Conservation (phyloP, 2,113 vertebrate species). For the Drymodes brunneopygia region DNA sequence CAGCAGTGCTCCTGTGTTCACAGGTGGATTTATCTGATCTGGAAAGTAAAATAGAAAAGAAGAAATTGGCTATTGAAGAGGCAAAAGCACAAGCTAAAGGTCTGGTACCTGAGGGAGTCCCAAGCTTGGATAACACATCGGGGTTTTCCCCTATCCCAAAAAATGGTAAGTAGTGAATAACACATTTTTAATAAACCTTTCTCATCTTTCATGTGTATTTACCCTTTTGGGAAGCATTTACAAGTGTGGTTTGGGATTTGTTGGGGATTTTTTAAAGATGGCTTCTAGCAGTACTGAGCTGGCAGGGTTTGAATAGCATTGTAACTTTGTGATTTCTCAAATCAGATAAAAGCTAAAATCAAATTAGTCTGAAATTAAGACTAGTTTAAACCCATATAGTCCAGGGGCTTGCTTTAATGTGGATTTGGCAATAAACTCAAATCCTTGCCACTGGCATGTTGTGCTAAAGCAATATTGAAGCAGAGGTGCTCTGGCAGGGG, state of each 20-base stretch:
- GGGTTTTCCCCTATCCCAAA: constrained; percentile 81
- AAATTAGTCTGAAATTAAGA: neutral
- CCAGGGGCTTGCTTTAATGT: neutral
- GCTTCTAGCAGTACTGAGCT: neutral
- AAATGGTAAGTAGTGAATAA: constrained; percentile 57
- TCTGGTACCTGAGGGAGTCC: constrained; percentile 57
- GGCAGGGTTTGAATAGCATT: neutral
- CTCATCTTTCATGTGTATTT: neutral
- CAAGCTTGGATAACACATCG: constrained; percentile 53
- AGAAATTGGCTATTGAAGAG: constrained; percentile 73
- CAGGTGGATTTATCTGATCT: constrained; percentile 75
- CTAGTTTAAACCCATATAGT: neutral
- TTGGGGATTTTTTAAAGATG: neutral
- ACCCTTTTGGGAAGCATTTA: neutral
- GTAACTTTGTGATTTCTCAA: neutral
- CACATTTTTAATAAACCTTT: neutral
- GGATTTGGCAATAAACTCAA: neutral
- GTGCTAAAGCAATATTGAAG: neutral
- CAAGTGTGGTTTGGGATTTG: neutral
- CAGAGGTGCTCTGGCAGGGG: neutral
- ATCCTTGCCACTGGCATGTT: neutral
- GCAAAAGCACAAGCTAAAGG: constrained; percentile 77
- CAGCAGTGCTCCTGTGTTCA: neutral
- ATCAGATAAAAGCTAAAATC: neutral
- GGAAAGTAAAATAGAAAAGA: constrained; percentile 77